Evolutionary conservation across 2,113 vertebrate species (phyloP).

Genomic region (Columbina picui): DNA sequence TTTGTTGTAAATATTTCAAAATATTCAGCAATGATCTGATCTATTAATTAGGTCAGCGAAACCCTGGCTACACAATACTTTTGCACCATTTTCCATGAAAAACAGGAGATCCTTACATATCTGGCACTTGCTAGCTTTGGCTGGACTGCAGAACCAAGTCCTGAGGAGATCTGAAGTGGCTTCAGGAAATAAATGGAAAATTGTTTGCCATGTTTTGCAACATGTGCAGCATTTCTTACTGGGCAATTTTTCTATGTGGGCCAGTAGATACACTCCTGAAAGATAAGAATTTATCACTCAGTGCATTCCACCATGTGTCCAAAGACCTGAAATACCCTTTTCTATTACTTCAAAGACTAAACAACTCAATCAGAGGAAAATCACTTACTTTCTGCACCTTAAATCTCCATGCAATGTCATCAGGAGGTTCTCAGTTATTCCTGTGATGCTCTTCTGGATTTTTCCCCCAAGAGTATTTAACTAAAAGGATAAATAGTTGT

Average conservation of each 20-base stretch:
- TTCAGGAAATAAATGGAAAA: neutral
- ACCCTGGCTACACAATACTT: neutral
- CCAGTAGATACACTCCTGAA: neutral
- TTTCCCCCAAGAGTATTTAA: neutral
- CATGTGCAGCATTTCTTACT: neutral
- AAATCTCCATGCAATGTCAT: neutral
- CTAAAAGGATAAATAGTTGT: neutral
- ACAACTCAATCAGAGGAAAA: neutral
- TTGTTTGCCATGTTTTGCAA: accelerated
- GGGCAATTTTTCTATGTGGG: neutral
- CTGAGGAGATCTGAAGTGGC: neutral
- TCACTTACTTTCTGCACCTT: neutral
- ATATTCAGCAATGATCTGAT: neutral
- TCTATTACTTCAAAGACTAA: neutral
- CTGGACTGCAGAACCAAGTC: neutral
- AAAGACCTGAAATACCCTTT: neutral
- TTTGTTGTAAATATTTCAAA: neutral
- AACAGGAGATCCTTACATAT: neutral
- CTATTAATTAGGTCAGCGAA: neutral
- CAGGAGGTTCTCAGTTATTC: neutral
- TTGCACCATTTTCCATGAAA: neutral
- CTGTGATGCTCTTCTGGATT: neutral
- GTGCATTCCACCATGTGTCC: neutral
- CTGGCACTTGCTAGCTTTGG: neutral
- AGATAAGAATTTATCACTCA: neutral